Conservation (phyloP, 2,113 vertebrate species). For the Tiliqua scincoides region DNA sequence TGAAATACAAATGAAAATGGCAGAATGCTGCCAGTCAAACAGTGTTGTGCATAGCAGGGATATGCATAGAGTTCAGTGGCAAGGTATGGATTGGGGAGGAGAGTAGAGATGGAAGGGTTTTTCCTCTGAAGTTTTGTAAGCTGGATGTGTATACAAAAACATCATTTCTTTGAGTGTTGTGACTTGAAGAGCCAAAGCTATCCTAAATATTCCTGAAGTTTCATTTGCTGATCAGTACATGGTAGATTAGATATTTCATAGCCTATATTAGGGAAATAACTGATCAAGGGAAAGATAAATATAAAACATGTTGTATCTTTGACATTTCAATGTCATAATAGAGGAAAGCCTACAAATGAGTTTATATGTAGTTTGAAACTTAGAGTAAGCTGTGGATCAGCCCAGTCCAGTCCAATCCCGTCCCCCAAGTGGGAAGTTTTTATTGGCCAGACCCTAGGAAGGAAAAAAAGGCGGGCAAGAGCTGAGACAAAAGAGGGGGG, state of each 20-base stretch:
- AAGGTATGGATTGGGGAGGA: not conserved
- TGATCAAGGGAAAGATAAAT: not conserved
- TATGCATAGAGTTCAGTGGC: not conserved
- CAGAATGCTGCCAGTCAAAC: not conserved
- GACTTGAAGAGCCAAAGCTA: constrained; percentile 35
- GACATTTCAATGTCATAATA: not conserved
- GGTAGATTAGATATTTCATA: constrained; percentile 1
- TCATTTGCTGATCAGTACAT: constrained; percentile 30
- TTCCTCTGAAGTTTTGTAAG: constrained; percentile 30
- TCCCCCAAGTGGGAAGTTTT: not conserved
- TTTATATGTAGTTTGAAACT: not conserved
- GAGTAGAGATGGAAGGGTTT: not conserved
- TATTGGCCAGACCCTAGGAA: constrained; percentile 26
- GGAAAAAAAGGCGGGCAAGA: not conserved
- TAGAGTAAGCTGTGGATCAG: not conserved
- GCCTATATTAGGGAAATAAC: not conserved
- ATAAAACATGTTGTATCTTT: not conserved
- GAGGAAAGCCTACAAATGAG: not conserved
- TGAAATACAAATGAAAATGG: not conserved
- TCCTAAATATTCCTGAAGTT: not conserved
- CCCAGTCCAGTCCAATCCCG: too few relatives aligned
- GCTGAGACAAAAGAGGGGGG: not conserved
- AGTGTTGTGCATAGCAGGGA: not conserved
- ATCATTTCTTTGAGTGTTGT: constrained; percentile 35
- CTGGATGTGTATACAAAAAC: constrained; percentile 32